Base-by-base conservation (phyloP, 30 jellyfish, hydroid and myxozoan species). In the Hydractinia echinata region DNA sequence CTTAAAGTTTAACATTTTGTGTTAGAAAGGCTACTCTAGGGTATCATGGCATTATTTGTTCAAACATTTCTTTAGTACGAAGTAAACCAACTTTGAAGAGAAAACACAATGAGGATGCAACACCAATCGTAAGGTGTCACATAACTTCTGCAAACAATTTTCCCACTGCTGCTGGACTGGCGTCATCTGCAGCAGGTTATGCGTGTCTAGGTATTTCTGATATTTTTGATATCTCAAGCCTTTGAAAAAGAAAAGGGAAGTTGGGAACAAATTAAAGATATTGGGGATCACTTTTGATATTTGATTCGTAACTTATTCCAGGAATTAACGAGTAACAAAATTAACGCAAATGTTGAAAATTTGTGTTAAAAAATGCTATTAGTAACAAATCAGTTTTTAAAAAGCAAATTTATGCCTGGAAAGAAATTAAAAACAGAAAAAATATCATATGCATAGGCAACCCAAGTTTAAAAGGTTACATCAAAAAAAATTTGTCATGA, bases 141-240 rank as follows among this genome's bases (percentile, higher is more conserved):
- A 93, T 93, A 61, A 61, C 90, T 51, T 88, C 99, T 5, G 87
- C 84, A 55, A 94, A 94, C 67, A 85, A 86, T 67, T 94, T 94
- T 86, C 99, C 99, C 30, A 89, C 97, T 16, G 97, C 97, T 51
- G 97, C 99, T 52, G 99, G 99, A 5, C 76, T 94, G 48, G 99
- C 99, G 11, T 94, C 99, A 7, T 88, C 97, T 5, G 99, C 99
- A 4, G 88, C 99, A 6, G 99, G 99, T 8, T 94, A 81, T 83
- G 97, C 97, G 4, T 86, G 96, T 21, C 80, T 94, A 48, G 96
- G 96, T 87, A 64, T n/a, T 88, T 16, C 6, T 81, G 52, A 18
- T 52, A n/a, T 77, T 69, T 14, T 21, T 13, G 14, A 14, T 14
- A 14, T 69, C 30, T 69, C n/a, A 14, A n/a, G 16, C n/a, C 14